A percentile compares a stretch with the other conserved stretches of the same genome.
phyloP scores from a whole-genome alignment of 2,888 invertebrate genomes.

The Tromatobia lineatoria region DNA sequence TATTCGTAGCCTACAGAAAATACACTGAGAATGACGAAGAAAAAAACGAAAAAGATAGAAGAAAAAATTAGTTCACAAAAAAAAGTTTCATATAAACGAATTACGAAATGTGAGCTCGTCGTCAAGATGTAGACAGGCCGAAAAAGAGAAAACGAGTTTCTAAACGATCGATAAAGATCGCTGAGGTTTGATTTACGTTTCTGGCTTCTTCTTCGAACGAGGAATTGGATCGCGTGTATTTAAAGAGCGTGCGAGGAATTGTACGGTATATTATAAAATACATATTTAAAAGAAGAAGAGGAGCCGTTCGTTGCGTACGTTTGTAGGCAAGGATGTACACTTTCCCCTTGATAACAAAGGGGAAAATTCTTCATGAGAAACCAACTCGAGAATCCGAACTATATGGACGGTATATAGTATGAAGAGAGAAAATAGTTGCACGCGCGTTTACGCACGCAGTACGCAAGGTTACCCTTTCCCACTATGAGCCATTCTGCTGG shows the following conservation, averaged over 20 bases:
- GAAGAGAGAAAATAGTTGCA: slow-evolving; percentile 60
- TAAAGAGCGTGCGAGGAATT: slow-evolving; percentile 34
- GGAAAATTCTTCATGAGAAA: slow-evolving; percentile 24
- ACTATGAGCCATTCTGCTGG: slow-evolving; percentile 53
- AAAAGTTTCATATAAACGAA: background rate
- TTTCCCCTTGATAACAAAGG: slow-evolving; percentile 27
- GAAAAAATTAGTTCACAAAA: background rate
- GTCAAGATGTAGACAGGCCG: background rate
- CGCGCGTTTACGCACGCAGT: slow-evolving; percentile 60
- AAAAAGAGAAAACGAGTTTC: slow-evolving; percentile 66
- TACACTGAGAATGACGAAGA: slow-evolving; percentile 11
- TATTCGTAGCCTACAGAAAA: background rate
- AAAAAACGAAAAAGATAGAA: slow-evolving; percentile 15
- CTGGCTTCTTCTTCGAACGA: slow-evolving; percentile 8
- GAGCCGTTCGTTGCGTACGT: background rate
- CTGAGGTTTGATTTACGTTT: slow-evolving; percentile 49
- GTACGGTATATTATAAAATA: background rate
- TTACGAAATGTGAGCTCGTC: slow-evolving; percentile 30
- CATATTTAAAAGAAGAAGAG: background rate
- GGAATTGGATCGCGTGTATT: slow-evolving; percentile 54
- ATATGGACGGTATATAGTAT: background rate
- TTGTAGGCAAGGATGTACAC: background rate
- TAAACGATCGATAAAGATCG: slow-evolving; percentile 69
- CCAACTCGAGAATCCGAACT: background rate
- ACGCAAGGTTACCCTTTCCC: slow-evolving; percentile 59